Conservation (phyloP, 2,888 invertebrate genomes). For the Phortica magna region DNA sequence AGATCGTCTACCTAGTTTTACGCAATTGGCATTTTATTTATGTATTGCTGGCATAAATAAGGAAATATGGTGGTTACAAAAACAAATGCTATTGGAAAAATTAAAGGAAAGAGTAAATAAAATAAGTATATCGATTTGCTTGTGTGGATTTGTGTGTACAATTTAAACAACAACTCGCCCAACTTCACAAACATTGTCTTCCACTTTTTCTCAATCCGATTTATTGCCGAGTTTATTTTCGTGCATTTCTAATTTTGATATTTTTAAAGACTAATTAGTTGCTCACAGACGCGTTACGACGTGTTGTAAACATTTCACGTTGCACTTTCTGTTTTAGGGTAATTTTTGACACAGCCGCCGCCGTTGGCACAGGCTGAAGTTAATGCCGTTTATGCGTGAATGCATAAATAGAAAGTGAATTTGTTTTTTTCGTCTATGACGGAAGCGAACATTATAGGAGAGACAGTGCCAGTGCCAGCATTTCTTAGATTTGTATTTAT, state of each 20-base stretch:
- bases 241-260: conserved; percentile 68
- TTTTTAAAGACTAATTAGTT: conserved; percentile 72
- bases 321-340: conserved; percentile 34
- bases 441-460: conserved; percentile 50
- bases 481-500: not conserved
- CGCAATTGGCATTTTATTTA: not conserved
- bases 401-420: not conserved
- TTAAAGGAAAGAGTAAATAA: not conserved
- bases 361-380: not conserved
- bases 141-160: not conserved
- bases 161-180: not conserved
- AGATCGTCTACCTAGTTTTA: not conserved
- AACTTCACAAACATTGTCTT: conserved; percentile 16
- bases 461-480: conserved; percentile 14
- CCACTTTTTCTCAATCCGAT: conserved; percentile 12
- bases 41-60: not conserved
- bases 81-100: not conserved
- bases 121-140: not conserved
- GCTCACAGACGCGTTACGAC: conserved; percentile 27
- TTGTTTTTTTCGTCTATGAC: not conserved
- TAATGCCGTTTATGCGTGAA: not conserved
- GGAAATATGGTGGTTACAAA: not conserved
- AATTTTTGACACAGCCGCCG: not conserved
- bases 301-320: conserved; percentile 37
- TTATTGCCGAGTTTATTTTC: conserved; percentile 55